A percentile compares a stretch with the other conserved stretches of the same genome.
These are phyloP conservation scores for Drosophila vallismaia DNA, from an alignment of 2,888 invertebrate species.

Conservation along the genomic window DNA sequence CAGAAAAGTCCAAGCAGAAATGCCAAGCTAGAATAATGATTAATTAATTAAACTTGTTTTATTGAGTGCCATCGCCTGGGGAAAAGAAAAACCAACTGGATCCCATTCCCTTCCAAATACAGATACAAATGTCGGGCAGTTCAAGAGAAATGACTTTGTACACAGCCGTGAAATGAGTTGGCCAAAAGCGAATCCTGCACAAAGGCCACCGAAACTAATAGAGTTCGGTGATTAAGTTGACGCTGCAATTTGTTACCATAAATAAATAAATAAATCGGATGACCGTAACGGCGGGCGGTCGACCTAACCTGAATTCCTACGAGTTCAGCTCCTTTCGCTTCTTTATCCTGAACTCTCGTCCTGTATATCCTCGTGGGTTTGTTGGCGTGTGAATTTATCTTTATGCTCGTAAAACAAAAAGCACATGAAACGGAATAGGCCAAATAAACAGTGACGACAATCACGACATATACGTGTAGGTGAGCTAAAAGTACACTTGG, in stretches of 20 bases:
- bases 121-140: conserved; percentile 26
- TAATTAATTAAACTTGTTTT: conserved; percentile 76
- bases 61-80: conserved; percentile 45
- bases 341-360: conserved; percentile 40
- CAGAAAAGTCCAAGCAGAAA: conserved; percentile 38
- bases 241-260: conserved; percentile 76
- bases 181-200: conserved; percentile 25
- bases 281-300: conserved; percentile 47
- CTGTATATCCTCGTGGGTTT: conserved; percentile 23
- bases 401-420: conserved; percentile 71
- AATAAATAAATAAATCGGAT: conserved; percentile 77
- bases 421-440: conserved; percentile 65
- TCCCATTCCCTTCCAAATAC: conserved; percentile 1
- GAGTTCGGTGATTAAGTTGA: conserved; percentile 75
- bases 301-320: conserved; percentile 20
- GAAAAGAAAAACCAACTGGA: conserved; percentile 11
- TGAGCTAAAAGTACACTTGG: not conserved
- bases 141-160: conserved; percentile 65
- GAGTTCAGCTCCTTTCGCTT: not conserved
- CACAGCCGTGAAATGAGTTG: conserved; percentile 60
- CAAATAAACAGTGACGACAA: conserved; percentile 68
- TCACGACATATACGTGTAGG: conserved; percentile 6
- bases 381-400: conserved; percentile 71
- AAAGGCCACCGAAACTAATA: conserved; percentile 62
- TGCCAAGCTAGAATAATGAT: conserved; percentile 68